Conservation (phyloP, 2,113 vertebrate genomes). For the Microtus montanus region DNA sequence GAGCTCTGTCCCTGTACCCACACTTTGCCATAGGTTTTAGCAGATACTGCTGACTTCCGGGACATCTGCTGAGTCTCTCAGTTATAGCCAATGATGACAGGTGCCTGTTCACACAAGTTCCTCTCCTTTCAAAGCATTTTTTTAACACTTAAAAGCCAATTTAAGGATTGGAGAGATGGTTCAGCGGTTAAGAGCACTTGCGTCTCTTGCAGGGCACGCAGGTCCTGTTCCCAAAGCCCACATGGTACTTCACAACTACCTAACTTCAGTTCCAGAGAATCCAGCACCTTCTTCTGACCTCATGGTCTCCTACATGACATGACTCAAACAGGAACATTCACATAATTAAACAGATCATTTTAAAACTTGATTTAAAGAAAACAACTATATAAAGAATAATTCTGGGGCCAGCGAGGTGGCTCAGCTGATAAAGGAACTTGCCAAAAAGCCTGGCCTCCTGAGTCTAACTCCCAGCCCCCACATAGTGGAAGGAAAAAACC, state of each 20-base stretch:
- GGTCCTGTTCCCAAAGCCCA: neutral
- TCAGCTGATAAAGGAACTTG: neutral
- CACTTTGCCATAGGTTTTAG: accelerated
- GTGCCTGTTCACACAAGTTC: neutral
- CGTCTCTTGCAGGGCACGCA: neutral
- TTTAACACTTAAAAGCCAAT: neutral
- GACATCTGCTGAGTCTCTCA: neutral
- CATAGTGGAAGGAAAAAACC: neutral
- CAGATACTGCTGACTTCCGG: neutral
- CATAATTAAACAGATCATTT: neutral
- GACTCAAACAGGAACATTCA: neutral
- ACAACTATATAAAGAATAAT: neutral
- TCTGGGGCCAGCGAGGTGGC: neutral
- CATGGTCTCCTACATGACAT: neutral
- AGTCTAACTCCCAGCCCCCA: neutral
- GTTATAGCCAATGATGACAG: neutral
- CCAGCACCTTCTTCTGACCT: neutral
- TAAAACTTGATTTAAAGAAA: neutral
- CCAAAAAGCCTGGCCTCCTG: neutral
- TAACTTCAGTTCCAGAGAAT: neutral
- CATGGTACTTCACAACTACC: neutral
- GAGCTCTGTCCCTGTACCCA: accelerated
- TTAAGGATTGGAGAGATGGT: neutral
- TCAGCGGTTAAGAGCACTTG: neutral
- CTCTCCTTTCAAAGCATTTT: neutral